Base-by-base conservation (phyloP, 2,797 vertebrate genomes). In the Sebastiscus tertius region DNA sequence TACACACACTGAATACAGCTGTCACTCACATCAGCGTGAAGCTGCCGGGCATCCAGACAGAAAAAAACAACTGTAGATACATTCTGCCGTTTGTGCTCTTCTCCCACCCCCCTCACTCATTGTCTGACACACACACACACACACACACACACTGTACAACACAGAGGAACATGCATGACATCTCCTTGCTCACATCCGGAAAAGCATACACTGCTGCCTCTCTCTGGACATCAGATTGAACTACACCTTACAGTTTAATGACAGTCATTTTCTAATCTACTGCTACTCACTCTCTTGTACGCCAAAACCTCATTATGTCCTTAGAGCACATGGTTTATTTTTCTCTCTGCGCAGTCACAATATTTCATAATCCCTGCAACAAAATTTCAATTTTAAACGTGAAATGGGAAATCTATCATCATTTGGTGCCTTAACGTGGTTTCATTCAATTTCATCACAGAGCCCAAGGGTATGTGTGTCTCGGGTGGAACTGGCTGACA, bases 381-480 rank as follows among this genome's bases (percentile, higher is more conserved):
- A 68, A 73, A 79, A 78, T 66, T 61, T 83, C 31, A 75, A 74
- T 82, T 88, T 60, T 56, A 1, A 22, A 72, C 55, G 26, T 29
- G 56, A 65, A 79, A 81, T 58, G 31, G 49, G 31, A 75, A 78
- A 82, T 87, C 29, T 76, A 72, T 82, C 72, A 42, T 88, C 69
- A 54, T 66, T 79, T 90, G 79, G n/a, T 49, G 3, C 46, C 59
- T 85, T 34, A 66, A 63, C 81, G 70, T 71, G 72, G 62, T 92
- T 90, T 87, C 81, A 88, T 86, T 81, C 79, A 27, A 80, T 92
- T 88, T 88, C 82, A 76, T 92, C 84, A 91, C 74, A 54, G 56
- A 76, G 60, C 83, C 58, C 52, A 11, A 20, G 75, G 84, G 55
- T 18, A 0, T 24, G 18, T 31, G 67, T 59, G n/a, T 75, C 68